phyloP scores from a whole-genome alignment of 2,113 vertebrate species.

The Chloropsis cyanopogon region DNA sequence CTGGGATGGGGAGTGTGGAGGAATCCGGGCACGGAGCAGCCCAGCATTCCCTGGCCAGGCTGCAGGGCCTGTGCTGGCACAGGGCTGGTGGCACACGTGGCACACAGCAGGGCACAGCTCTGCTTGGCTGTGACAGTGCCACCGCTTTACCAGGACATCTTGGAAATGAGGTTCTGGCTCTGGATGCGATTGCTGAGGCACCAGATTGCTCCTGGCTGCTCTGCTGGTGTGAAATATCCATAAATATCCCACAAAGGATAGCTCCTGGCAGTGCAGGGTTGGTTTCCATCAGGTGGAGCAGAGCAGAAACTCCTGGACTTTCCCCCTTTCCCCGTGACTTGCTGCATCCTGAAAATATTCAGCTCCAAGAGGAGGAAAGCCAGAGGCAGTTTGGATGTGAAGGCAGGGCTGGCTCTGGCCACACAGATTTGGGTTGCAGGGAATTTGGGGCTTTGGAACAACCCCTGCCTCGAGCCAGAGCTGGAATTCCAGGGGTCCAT shows the following conservation, averaged over 20 bases:
- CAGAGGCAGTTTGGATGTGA: neutral
- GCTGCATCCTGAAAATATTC: rapidly evolving
- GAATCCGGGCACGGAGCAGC: neutral
- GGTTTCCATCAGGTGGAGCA: neutral
- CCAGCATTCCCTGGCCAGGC: neutral
- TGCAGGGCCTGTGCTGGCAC: neutral
- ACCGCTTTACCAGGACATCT: neutral
- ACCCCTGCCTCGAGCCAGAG: neutral
- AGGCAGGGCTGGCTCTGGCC: neutral
- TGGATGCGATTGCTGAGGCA: neutral
- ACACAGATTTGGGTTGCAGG: neutral
- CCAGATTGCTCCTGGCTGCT: neutral
- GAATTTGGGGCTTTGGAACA: neutral
- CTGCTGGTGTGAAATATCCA: neutral
- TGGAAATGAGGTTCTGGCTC: neutral
- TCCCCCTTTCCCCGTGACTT: neutral
- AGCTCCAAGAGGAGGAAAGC: neutral
- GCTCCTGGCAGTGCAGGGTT: neutral
- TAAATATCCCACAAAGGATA: neutral
- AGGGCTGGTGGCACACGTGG: neutral
- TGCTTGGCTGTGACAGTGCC: neutral
- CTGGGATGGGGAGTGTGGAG: neutral
- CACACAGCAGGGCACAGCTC: neutral
- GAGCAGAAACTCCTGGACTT: neutral
- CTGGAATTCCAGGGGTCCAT: neutral